Evolutionary conservation across 53 echinoderm and acorn worm species (phyloP).

Genomic region (Antedon mediterranea): DNA sequence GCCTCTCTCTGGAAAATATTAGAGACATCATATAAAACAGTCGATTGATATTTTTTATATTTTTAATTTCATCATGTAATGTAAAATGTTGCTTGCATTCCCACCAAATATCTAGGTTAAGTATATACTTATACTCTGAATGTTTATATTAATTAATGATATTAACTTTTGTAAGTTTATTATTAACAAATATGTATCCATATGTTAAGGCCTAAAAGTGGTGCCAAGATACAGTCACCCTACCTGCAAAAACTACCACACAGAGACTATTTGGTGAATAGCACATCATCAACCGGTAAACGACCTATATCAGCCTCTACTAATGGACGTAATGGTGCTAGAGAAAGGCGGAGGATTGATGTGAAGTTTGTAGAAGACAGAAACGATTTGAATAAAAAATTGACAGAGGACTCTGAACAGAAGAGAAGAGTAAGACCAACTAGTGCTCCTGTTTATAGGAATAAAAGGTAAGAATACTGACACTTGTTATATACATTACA

Average conservation of each 20-base stretch:
- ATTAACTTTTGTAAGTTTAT: too few species aligned
- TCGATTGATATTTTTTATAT: too few species aligned
- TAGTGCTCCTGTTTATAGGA: constrained; percentile 74
- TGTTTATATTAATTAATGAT: too few species aligned
- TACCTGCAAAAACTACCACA: constrained; percentile 62
- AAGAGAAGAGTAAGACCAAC: constrained; percentile 32
- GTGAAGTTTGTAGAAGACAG: constrained; percentile 46
- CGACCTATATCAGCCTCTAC: constrained; percentile 25
- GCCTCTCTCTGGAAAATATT: too few species aligned
- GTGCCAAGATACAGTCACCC: constrained; percentile 49
- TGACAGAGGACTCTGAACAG: constrained; percentile 28
- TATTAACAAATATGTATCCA: too few species aligned
- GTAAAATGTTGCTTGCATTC: too few species aligned
- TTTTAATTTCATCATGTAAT: too few species aligned
- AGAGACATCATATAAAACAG: too few species aligned
- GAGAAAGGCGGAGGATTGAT: constrained; percentile 60
- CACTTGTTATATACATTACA: too few species aligned
- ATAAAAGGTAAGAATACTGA: constrained; percentile 24
- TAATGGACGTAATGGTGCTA: background rate
- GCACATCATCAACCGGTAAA: constrained; percentile 14
- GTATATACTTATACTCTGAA: too few species aligned
- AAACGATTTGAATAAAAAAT: background rate
- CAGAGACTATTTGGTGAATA: constrained; percentile 17
- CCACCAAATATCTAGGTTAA: too few species aligned
- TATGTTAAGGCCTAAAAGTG: background rate